Percentiles rank a stretch among this genome's conserved stretches.
phyloP scores from a whole-genome alignment of 1,140 invertebrate genomes.

The Mizuhopecten yessoensis region DNA sequence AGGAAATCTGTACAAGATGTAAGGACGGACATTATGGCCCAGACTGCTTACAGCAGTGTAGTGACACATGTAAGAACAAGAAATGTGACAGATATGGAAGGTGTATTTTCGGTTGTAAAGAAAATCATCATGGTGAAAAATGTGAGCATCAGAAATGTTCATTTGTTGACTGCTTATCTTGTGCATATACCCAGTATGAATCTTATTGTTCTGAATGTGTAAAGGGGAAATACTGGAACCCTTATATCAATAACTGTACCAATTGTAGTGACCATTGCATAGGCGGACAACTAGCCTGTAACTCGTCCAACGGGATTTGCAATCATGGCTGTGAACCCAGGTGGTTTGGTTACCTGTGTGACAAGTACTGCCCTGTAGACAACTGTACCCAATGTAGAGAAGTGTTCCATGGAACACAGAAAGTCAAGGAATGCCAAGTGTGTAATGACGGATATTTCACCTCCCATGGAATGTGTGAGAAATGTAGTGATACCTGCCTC shows the following conservation, averaged over 20 bases:
- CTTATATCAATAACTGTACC: conserved; percentile 21
- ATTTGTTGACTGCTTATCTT: conserved; percentile 45
- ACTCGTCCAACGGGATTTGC: conserved; percentile 47
- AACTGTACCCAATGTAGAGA: conserved; percentile 45
- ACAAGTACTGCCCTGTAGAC: conserved; percentile 43
- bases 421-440: not conserved
- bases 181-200: conserved; percentile 6
- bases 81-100: conserved; percentile 50
- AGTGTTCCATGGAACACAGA: not conserved
- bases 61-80: conserved; percentile 42
- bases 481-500: conserved; percentile 40
- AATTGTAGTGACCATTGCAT: conserved; percentile 51
- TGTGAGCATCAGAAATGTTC: conserved; percentile 50
- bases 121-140: conserved; percentile 36
- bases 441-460: conserved; percentile 45
- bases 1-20: conserved; percentile 50
- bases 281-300: conserved; percentile 47
- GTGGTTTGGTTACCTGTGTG: conserved; percentile 51
- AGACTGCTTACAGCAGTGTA: conserved; percentile 49
- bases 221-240: conserved; percentile 45
- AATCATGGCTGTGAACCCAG: conserved; percentile 41
- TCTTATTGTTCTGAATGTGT: conserved; percentile 49
- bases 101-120: conserved; percentile 49
- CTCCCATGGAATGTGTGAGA: not conserved
- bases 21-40: conserved; percentile 46